Percentiles rank a stretch among this genome's conserved stretches.
Conservation (phyloP, 2,113 vertebrate species). For the Xenopus tropicalis region DNA sequence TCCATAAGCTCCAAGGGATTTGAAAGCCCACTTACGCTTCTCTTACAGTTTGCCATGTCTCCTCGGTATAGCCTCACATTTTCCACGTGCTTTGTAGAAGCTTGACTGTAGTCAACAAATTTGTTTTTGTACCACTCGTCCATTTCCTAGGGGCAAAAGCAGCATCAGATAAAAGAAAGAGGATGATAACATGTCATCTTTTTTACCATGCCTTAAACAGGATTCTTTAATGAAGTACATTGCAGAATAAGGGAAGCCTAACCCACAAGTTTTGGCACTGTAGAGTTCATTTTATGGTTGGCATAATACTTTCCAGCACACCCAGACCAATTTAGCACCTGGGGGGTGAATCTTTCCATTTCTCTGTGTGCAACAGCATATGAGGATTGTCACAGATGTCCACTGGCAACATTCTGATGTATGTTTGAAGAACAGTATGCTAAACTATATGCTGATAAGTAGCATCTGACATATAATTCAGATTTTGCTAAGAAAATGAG, state of each 20-base stretch:
- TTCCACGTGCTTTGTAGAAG: constrained; percentile 66
- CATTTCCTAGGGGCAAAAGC: constrained; percentile 66
- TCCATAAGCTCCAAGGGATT: constrained; percentile 60
- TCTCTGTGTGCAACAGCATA: constrained; percentile 17
- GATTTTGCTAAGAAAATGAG: constrained; percentile 50
- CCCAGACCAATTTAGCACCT: background rate
- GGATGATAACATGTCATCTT: constrained; percentile 49
- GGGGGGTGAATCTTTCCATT: constrained; percentile 12
- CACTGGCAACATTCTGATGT: constrained; percentile 41
- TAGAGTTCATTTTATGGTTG: background rate
- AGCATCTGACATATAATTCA: constrained; percentile 60
- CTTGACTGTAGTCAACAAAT: constrained; percentile 74
- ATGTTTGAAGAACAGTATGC: constrained; percentile 38
- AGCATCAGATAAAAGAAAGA: constrained; percentile 40
- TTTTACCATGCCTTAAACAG: constrained; percentile 27
- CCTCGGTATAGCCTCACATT: constrained; percentile 66
- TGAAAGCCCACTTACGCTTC: constrained; percentile 73
- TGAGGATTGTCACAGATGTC: constrained; percentile 34
- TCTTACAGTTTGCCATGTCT: constrained; percentile 63
- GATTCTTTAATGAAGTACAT: constrained; percentile 24
- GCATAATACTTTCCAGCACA: background rate
- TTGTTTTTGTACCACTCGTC: constrained; percentile 75
- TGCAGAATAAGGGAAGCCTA: background rate
- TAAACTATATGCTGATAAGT: constrained; percentile 43
- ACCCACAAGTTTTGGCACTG: background rate